Evolutionary conservation across 2,888 invertebrate species (phyloP).

Genomic region (Watsonalla cultraria): DNA sequence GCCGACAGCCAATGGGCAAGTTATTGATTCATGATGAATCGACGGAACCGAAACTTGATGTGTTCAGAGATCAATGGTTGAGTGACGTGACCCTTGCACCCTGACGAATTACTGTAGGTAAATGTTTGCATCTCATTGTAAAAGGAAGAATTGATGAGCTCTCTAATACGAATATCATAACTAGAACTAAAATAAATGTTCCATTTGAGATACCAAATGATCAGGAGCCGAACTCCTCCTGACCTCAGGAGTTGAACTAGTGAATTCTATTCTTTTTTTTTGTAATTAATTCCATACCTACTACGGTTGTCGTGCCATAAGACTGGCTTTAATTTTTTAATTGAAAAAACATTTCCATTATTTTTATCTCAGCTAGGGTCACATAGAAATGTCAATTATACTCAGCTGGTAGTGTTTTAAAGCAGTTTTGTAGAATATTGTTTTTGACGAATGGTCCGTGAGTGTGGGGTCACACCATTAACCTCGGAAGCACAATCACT

Average conservation of each 20-base stretch:
- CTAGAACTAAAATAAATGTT: no score
- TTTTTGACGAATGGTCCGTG: constrained; percentile 22
- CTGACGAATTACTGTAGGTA: background rate
- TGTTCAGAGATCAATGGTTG: background rate
- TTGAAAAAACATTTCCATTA: no score
- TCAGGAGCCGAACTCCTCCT: no score
- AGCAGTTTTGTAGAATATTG: constrained; percentile 13
- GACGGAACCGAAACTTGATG: constrained; percentile 6
- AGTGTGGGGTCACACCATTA: constrained; percentile 36
- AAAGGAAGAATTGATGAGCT: no score
- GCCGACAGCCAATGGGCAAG: constrained; percentile 30
- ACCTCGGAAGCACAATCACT: constrained; percentile 17
- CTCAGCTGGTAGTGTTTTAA: constrained; percentile 13
- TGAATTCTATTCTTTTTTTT: no score
- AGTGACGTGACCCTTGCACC: background rate
- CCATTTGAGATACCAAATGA: no score
- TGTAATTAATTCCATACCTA: no score
- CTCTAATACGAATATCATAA: no score
- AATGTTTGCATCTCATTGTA: background rate
- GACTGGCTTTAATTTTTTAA: no score
- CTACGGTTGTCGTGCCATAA: no score
- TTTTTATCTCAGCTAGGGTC: no score
- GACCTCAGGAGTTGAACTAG: no score
- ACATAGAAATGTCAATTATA: constrained; percentile 14
- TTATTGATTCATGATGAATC: constrained; percentile 40